Conservation (phyloP, 2,888 invertebrate genomes). For the Epinotia ramella region DNA sequence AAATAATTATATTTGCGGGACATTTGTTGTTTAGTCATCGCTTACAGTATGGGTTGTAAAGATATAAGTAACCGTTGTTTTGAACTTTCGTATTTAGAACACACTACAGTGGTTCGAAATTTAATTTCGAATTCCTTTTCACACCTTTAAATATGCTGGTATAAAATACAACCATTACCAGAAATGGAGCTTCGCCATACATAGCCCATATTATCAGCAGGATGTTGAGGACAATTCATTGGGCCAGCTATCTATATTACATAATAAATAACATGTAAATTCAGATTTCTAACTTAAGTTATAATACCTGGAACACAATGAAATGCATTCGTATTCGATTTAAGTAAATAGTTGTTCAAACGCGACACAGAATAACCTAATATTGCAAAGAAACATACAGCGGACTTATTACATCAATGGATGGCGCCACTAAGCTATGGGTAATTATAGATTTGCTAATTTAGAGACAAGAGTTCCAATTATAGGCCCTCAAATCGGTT, state of each 20-base stretch:
- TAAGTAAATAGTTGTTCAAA: slow-evolving; percentile 39
- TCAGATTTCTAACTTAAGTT: slow-evolving; percentile 55
- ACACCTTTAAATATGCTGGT: neutral
- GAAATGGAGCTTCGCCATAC: neutral
- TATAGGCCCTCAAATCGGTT: neutral
- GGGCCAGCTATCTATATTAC: slow-evolving; percentile 40
- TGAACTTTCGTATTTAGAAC: neutral
- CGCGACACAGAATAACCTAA: slow-evolving; percentile 25
- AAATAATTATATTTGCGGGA: slow-evolving; percentile 17
- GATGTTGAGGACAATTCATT: slow-evolving; percentile 21
- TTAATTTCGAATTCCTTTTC: neutral
- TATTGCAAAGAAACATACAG: slow-evolving; percentile 38
- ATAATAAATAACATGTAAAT: slow-evolving; percentile 44
- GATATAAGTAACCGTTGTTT: neutral
- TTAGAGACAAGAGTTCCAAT: neutral
- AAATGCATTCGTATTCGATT: slow-evolving; percentile 54
- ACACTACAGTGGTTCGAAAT: neutral
- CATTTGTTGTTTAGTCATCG: slow-evolving; percentile 20
- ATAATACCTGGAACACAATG: slow-evolving; percentile 56
- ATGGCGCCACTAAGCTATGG: slow-evolving; percentile 4
- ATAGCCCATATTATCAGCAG: slow-evolving; percentile 22
- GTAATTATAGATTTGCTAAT: neutral
- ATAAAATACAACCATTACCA: neutral
- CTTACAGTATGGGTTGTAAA: slow-evolving; percentile 15
- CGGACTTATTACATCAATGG: neutral